These are phyloP conservation scores for Priocnemis perturbator DNA, from an alignment of 2,888 invertebrate species.

Conservation along the genomic window DNA sequence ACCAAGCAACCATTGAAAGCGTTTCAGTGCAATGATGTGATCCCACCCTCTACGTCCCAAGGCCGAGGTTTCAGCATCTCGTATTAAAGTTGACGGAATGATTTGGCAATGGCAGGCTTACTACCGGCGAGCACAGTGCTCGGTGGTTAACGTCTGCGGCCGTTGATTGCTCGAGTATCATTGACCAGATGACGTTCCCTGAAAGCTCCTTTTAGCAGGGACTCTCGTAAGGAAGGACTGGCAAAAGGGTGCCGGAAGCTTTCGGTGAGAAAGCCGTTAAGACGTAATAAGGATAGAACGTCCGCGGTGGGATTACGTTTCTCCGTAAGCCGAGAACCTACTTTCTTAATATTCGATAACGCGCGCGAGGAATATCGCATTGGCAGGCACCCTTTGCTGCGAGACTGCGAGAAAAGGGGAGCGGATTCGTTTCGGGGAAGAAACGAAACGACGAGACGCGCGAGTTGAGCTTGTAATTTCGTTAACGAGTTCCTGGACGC, in stretches of 20 bases:
- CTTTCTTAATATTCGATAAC: constrained; percentile 42
- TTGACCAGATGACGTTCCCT: constrained; percentile 6
- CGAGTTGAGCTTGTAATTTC: too few relatives aligned
- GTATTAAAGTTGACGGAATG: too few relatives aligned
- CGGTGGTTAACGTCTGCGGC: constrained; percentile 8
- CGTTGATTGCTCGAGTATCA: background rate
- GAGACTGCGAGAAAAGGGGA: too few relatives aligned
- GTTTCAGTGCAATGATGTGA: too few relatives aligned
- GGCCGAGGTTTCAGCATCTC: too few relatives aligned
- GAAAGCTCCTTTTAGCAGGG: constrained; percentile 7
- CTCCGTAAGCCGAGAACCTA: constrained; percentile 32
- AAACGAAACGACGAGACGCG: too few relatives aligned
- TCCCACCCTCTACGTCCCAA: too few relatives aligned
- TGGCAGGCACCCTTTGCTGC: too few relatives aligned
- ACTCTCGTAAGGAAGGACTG: constrained; percentile 1
- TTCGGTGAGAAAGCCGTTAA: constrained; percentile 37
- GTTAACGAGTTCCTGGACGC: too few relatives aligned
- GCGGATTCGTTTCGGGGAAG: too few relatives aligned
- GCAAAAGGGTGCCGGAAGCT: constrained; percentile 33
- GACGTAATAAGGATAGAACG: constrained; percentile 42
- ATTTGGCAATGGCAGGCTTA: background rate
- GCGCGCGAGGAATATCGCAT: constrained; percentile 19
- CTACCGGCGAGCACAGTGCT: too few relatives aligned
- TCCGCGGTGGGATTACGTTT: constrained; percentile 38
- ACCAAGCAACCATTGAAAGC: too few relatives aligned